Percentiles rank a stretch among this genome's conserved stretches.
Evolutionary conservation across 1,140 invertebrate genomes (phyloP).

Genomic region (Dolichoris vasculosae): DNA sequence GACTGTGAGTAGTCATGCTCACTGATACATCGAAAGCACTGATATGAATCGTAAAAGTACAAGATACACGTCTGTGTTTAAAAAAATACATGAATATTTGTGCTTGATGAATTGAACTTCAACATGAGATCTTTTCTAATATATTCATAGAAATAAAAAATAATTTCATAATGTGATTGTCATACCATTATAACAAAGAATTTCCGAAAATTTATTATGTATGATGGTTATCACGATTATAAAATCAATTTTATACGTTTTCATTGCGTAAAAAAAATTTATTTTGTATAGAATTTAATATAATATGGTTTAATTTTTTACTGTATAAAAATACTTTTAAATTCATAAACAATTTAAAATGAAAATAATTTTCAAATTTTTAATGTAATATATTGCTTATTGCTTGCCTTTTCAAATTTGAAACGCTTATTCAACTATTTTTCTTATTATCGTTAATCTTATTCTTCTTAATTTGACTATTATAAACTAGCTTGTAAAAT

Average conservation of each 20-base stretch:
- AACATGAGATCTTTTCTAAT: slow-evolving; percentile 1
- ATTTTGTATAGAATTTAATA: background rate
- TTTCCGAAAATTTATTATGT: background rate
- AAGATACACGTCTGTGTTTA: slow-evolving; percentile 8
- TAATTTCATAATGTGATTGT: background rate
- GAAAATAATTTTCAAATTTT: too few species aligned
- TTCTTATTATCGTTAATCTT: too few species aligned
- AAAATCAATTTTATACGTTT: background rate
- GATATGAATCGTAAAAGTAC: slow-evolving; percentile 16
- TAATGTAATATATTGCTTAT: too few species aligned
- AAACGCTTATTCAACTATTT: too few species aligned
- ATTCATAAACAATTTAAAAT: background rate
- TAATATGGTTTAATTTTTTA: background rate
- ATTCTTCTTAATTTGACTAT: too few species aligned
- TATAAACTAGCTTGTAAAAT: too few species aligned
- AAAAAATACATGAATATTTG: slow-evolving; percentile 21
- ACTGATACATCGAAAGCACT: background rate
- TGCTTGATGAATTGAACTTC: slow-evolving; percentile 7
- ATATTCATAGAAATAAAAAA: background rate
- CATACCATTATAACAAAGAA: background rate
- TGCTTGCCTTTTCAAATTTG: too few species aligned
- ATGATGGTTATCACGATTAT: background rate
- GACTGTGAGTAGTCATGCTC: background rate
- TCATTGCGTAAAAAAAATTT: background rate
- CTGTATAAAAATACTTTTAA: background rate